Conservation (phyloP, 2,113 vertebrate genomes). For the Chamaea fasciata region DNA sequence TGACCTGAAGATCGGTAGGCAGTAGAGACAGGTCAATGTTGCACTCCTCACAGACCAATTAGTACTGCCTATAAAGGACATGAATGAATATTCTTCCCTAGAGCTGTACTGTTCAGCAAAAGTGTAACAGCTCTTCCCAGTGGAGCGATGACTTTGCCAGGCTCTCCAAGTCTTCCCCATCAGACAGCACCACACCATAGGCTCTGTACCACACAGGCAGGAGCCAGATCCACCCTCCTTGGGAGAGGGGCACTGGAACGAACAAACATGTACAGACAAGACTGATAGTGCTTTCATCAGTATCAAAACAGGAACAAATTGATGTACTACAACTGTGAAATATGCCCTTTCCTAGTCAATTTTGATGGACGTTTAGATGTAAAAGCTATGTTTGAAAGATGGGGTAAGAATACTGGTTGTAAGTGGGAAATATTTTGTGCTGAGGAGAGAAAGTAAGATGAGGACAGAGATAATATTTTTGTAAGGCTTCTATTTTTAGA, state of each 20-base stretch:
- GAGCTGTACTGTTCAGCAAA: background rate
- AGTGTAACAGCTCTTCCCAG: background rate
- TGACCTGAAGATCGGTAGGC: background rate
- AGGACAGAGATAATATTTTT: background rate
- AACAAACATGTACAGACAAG: background rate
- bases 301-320: background rate
- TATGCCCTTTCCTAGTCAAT: background rate
- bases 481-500: background rate
- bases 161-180: background rate
- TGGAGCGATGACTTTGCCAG: background rate
- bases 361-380: background rate
- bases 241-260: background rate
- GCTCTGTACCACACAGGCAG: rapidly evolving
- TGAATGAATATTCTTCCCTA: background rate
- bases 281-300: background rate
- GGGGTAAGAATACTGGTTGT: background rate
- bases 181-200: background rate
- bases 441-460: background rate
- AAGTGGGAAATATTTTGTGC: background rate
- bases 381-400: background rate
- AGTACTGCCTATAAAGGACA: background rate
- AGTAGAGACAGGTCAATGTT: background rate
- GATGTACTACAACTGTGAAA: background rate
- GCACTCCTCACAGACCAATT: background rate
- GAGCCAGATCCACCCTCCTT: background rate